phyloP scores from a whole-genome alignment of 2,113 vertebrate species.

The Bungarus multicinctus region DNA sequence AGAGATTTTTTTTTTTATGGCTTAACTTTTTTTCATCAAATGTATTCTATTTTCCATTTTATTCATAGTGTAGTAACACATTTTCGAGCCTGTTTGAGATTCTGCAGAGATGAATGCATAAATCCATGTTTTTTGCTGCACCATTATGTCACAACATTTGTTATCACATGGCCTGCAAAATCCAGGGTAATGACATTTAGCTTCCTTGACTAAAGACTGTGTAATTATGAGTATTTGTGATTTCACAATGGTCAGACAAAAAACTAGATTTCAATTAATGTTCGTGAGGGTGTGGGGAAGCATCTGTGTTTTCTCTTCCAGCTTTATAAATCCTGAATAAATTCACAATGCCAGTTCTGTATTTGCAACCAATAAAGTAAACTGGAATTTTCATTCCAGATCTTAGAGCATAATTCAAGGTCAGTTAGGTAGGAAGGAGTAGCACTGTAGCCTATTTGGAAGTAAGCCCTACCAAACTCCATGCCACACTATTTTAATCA shows the following conservation, averaged over 20 bases:
- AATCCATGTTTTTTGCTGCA: constrained; percentile 39
- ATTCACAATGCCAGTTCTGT: background rate
- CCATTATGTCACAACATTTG: constrained; percentile 39
- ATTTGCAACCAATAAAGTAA: background rate
- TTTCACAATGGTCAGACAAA: constrained; percentile 13
- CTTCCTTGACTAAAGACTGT: constrained; percentile 16
- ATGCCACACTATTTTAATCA: background rate
- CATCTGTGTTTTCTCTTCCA: background rate
- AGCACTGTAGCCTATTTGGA: background rate
- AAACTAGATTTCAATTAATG: constrained; percentile 36
- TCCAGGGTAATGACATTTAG: constrained; percentile 10
- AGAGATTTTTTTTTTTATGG: constrained; percentile 46
- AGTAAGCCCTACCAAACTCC: background rate
- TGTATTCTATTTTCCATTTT: constrained; percentile 52
- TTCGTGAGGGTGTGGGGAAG: background rate
- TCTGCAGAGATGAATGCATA: constrained; percentile 32
- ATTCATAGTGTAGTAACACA: constrained; percentile 55
- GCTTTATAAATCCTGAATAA: constrained; percentile 8
- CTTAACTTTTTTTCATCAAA: constrained; percentile 57
- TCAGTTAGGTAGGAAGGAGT: background rate
- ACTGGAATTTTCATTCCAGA: background rate
- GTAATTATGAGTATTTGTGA: constrained; percentile 10
- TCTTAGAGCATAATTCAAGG: background rate
- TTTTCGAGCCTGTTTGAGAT: constrained; percentile 55
- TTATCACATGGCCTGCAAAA: constrained; percentile 35